Conservation (phyloP, 2,797 vertebrate genomes). For the Australoheros facetus region DNA sequence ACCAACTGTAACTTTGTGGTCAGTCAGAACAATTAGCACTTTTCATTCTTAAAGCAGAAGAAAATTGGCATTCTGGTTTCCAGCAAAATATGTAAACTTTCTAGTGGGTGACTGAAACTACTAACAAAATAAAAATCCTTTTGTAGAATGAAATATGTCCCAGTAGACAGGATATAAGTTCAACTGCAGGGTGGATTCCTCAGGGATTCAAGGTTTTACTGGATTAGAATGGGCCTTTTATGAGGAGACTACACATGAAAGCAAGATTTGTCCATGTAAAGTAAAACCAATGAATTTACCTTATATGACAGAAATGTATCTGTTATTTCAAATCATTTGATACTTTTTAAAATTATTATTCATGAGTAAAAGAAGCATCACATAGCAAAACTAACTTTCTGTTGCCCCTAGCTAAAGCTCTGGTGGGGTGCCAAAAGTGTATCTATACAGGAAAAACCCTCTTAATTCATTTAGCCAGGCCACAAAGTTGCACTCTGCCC, state of each 20-base stretch:
- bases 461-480: not conserved
- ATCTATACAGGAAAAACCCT: too few species aligned
- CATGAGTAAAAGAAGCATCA: too few species aligned
- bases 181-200: not conserved
- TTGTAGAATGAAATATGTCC: not conserved
- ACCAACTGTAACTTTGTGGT: not conserved
- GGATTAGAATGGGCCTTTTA: not conserved
- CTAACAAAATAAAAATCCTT: too few species aligned
- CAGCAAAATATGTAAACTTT: not conserved
- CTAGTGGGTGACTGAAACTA: not conserved
- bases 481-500: not conserved
- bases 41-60: not conserved
- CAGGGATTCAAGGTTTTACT: not conserved
- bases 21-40: not conserved
- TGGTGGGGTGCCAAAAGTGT: too few species aligned
- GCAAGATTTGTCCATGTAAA: not conserved
- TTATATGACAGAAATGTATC: too few species aligned
- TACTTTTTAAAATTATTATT: too few species aligned
- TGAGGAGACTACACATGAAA: not conserved
- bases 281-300: not conserved
- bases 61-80: not conserved
- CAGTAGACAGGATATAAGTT: not conserved
- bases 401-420: too few species aligned
- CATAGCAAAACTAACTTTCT: too few species aligned
- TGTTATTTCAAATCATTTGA: too few species aligned